These are phyloP conservation scores for Turritopsis rubra DNA, from an alignment of 30 jellyfish, hydroid and myxozoan genomes.

Conservation along the genomic window DNA sequence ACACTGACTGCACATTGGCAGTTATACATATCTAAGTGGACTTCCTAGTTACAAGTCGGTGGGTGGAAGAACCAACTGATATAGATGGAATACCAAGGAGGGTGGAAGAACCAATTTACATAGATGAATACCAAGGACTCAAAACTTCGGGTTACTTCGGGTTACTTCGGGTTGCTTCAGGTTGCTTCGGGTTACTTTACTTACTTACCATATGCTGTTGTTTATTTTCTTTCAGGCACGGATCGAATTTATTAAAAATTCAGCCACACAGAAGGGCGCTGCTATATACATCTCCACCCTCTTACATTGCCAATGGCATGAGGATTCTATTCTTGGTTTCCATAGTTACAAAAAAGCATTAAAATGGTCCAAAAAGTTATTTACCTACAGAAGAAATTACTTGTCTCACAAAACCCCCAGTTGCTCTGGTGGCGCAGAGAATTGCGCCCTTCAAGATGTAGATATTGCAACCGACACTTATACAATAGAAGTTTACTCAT, in stretches of 20 bases:
- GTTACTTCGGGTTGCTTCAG: too few relatives aligned
- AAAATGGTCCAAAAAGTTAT: not conserved
- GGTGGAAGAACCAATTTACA: too few relatives aligned
- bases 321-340: slow-evolving; percentile 5
- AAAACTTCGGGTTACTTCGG: too few relatives aligned
- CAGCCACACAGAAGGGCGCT: slow-evolving; percentile 62
- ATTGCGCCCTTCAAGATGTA: not conserved
- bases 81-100: too few relatives aligned
- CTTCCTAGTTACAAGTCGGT: too few relatives aligned
- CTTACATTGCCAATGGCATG: slow-evolving; percentile 54
- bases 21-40: too few relatives aligned
- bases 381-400: not conserved
- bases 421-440: not conserved
- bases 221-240: slow-evolving; percentile 20
- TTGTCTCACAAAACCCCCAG: not conserved
- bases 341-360: not conserved
- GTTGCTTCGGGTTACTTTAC: too few relatives aligned
- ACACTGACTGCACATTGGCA: too few relatives aligned
- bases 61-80: too few relatives aligned
- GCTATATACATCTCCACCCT: slow-evolving; percentile 40
- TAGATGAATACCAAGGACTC: too few relatives aligned
- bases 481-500: slow-evolving; percentile 11
- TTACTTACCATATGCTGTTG: too few relatives aligned
- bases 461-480: slow-evolving; percentile 59
- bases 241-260: slow-evolving; percentile 38